Conservation (phyloP, 2,797 vertebrate genomes). For the Chelmon rostratus region DNA sequence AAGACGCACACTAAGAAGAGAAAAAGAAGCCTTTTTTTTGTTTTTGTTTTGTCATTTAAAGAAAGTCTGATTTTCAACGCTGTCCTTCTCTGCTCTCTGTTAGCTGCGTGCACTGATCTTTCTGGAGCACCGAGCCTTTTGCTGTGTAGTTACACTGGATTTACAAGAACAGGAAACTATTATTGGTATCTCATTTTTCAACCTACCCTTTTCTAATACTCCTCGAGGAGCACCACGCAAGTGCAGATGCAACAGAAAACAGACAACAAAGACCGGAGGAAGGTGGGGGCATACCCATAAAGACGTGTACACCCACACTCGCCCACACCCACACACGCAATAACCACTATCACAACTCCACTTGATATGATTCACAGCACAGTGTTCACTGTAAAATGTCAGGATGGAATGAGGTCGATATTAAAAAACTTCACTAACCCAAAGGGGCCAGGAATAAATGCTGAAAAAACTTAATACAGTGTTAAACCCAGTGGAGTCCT, state of each 20-base stretch:
- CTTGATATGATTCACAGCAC: constrained; percentile 51
- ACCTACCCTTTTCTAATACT: constrained; percentile 35
- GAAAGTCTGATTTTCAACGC: background rate
- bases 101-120: background rate
- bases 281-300: constrained; percentile 6
- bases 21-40: background rate
- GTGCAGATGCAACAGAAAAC: constrained; percentile 28
- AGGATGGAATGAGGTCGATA: constrained; percentile 57
- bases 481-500: constrained; percentile 10
- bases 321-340: constrained; percentile 4
- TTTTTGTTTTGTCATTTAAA: background rate
- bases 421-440: constrained; percentile 60
- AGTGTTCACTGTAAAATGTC: constrained; percentile 63
- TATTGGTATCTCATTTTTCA: constrained; percentile 76
- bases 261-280: background rate
- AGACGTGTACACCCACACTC: background rate
- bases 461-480: background rate
- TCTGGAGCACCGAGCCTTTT: background rate
- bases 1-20: background rate
- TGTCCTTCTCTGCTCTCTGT: constrained; percentile 11
- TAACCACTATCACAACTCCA: constrained; percentile 26
- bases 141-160: constrained; percentile 20
- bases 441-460: constrained; percentile 38
- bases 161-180: constrained; percentile 55
- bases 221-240: constrained; percentile 10